Evolutionary conservation across 2,113 vertebrate genomes (phyloP).

Genomic region (Gallinago jamesoni): DNA sequence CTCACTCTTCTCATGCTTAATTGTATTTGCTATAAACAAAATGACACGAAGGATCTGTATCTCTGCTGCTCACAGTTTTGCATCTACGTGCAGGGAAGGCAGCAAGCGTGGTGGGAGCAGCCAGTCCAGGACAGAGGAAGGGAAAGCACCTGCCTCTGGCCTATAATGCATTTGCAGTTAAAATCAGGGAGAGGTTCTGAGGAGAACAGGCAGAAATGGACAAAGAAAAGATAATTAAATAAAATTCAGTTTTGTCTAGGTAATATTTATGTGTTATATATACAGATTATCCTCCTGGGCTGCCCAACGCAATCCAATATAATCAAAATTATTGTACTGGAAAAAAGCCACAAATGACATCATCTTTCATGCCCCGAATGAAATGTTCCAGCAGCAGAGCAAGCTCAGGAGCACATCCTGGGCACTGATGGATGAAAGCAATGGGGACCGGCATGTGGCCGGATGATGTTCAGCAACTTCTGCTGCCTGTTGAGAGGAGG

Average conservation of each 20-base stretch:
- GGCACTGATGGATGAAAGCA: neutral
- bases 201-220: neutral
- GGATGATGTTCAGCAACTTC: neutral
- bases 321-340: constrained; percentile 5
- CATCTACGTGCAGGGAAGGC: neutral
- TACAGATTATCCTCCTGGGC: neutral
- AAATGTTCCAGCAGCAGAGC: neutral
- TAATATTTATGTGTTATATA: neutral
- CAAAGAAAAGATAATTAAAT: neutral
- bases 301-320: neutral
- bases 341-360: constrained; percentile 18
- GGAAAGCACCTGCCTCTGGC: neutral
- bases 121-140: neutral
- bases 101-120: neutral
- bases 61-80: neutral
- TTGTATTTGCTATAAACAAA: neutral
- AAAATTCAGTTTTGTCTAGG: neutral
- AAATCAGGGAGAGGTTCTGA: neutral
- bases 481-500: neutral
- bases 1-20: neutral
- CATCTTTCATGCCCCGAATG: neutral
- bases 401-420: neutral
- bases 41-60: neutral
- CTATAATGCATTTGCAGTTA: neutral
- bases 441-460: neutral